A percentile compares a stretch with the other conserved stretches of the same genome.
These are phyloP conservation scores for Aphelinus certus DNA, from an alignment of 1,140 invertebrate species.

Conservation along the genomic window DNA sequence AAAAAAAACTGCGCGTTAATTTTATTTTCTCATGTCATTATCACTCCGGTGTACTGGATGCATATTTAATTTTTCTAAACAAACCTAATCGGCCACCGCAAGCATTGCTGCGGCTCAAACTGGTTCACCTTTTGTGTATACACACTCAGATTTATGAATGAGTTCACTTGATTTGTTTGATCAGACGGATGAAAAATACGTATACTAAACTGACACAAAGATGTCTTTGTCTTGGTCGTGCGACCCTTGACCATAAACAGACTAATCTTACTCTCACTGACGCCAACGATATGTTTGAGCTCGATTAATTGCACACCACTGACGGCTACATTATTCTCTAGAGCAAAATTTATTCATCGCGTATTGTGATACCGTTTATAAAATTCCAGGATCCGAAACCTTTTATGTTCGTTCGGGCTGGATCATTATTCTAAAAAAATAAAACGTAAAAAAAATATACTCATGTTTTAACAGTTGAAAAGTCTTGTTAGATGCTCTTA, in stretches of 20 bases:
- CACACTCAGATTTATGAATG: not conserved
- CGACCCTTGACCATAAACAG: conserved; percentile 1
- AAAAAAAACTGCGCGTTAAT: too few relatives aligned
- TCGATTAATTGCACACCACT: conserved; percentile 11
- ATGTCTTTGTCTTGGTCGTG: not conserved
- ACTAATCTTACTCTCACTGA: not conserved
- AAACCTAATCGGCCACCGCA: not conserved
- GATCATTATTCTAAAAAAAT: too few relatives aligned
- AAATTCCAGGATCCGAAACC: too few relatives aligned
- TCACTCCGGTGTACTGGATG: not conserved
- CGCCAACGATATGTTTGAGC: conserved; percentile 1
- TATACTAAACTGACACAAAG: not conserved
- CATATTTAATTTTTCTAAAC: conserved; percentile 5
- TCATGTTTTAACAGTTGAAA: too few relatives aligned
- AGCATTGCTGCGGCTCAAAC: not conserved
- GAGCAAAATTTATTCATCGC: too few relatives aligned
- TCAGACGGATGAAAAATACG: too few relatives aligned
- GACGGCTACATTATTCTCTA: too few relatives aligned
- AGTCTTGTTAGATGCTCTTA: too few relatives aligned
- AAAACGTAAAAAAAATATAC: too few relatives aligned
- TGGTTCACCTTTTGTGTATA: not conserved
- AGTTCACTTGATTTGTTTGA: conserved; percentile 1
- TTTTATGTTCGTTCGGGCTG: too few relatives aligned
- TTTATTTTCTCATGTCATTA: not conserved
- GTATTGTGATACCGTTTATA: too few relatives aligned